phyloP scores from a whole-genome alignment of 2,888 invertebrate species.

The Hypena proboscidalis region DNA sequence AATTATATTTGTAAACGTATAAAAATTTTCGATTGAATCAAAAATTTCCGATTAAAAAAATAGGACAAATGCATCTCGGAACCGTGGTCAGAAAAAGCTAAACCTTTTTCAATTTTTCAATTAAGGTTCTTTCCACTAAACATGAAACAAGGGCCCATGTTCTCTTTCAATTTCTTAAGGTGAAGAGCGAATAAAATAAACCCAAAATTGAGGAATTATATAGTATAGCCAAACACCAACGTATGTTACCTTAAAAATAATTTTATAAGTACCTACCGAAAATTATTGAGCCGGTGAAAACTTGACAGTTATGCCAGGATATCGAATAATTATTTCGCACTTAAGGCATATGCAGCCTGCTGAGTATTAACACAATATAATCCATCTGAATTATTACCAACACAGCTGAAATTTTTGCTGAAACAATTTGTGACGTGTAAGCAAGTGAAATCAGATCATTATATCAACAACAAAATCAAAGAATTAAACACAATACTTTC shows the following conservation, averaged over 20 bases:
- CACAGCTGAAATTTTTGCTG: constrained; percentile 35
- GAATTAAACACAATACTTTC: constrained; percentile 34
- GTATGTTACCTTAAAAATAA: constrained; percentile 11
- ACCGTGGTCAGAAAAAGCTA: too few relatives aligned
- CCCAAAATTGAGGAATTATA: too few relatives aligned
- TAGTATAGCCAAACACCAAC: constrained; percentile 2
- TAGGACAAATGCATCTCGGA: too few relatives aligned
- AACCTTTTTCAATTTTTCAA: too few relatives aligned
- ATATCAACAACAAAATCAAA: constrained; percentile 29
- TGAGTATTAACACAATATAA: constrained; percentile 8
- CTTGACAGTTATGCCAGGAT: constrained; percentile 20
- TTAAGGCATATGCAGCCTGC: constrained; percentile 24
- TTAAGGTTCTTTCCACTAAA: too few relatives aligned
- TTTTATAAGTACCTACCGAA: constrained; percentile 12
- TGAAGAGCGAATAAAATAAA: too few relatives aligned
- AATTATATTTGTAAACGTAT: too few relatives aligned
- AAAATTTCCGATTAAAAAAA: too few relatives aligned
- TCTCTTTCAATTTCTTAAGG: too few relatives aligned
- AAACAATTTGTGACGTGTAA: constrained; percentile 61
- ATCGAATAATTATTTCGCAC: constrained; percentile 2
- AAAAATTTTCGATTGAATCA: too few relatives aligned
- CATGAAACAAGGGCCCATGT: too few relatives aligned
- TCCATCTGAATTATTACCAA: constrained; percentile 23
- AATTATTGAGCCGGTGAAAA: constrained; percentile 33
- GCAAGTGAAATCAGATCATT: constrained; percentile 65